These are phyloP conservation scores for Cladopsammia gracilis DNA, from an alignment of 64 coral and sea anemone species.

Conservation along the genomic window DNA sequence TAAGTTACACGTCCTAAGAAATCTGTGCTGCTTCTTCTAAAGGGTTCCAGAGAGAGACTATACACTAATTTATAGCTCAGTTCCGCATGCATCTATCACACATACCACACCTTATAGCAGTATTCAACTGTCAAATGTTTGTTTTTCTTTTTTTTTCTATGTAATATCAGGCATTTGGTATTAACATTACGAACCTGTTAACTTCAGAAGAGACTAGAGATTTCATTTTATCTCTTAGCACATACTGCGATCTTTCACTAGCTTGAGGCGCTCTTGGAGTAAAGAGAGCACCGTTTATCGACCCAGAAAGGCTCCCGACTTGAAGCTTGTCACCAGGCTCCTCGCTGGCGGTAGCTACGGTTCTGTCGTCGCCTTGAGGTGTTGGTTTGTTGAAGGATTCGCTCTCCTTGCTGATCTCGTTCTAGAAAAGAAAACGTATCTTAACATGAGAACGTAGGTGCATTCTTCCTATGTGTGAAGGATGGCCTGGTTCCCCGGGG, in stretches of 20 bases:
- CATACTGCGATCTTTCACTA: too few species aligned
- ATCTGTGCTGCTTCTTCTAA: too few species aligned
- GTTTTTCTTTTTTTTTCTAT: neutral
- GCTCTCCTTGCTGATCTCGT: neutral
- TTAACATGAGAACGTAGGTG: too few species aligned
- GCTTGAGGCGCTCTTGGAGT: neutral
- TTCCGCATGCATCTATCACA: too few species aligned
- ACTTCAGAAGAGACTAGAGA: neutral
- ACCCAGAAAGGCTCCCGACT: neutral
- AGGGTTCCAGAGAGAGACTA: too few species aligned
- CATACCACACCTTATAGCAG: too few species aligned
- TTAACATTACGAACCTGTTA: neutral
- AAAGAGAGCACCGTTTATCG: neutral
- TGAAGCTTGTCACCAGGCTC: neutral
- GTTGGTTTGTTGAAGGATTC: neutral
- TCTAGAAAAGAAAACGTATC: too few species aligned
- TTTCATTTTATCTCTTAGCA: neutral
- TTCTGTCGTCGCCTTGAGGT: neutral
- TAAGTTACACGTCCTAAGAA: too few species aligned
- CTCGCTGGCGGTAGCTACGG: neutral
- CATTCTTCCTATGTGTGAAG: too few species aligned
- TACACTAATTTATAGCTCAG: too few species aligned
- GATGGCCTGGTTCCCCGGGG: too few species aligned
- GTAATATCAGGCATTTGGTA: neutral
- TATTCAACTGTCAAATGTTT: too few species aligned